Base-by-base conservation (phyloP, 2,888 invertebrate genomes). In the Drosophila pseudotakahashii region DNA sequence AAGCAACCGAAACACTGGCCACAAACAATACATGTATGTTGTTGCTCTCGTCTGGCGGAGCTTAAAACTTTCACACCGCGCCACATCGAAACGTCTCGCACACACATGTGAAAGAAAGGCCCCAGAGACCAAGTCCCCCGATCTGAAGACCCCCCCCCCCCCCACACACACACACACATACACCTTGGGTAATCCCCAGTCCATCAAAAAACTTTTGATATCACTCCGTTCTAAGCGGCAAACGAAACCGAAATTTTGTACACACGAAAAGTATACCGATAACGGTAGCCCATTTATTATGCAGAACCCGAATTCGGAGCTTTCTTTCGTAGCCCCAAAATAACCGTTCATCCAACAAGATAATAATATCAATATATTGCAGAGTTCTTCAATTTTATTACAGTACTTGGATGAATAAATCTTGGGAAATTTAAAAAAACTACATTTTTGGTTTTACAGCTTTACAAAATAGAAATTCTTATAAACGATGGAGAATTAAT, bases 1-100 rank as follows among this genome's bases (percentile, higher is more conserved):
- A 47, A 73, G 50, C 61, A 45, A 73, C 72, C 44, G 60, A 39
- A 58, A 59, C 52, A 69, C 60, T 55, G 55, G 55, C 30, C 39
- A 52, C 45, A 47, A 32, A 60, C 45, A 47, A 32, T 47, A 32
- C 10, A 11, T 6, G 37, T 10, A 45, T 57, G 54, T 63, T 61
- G 61, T 75, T 73, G 77, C 57, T 55, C 51, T 71, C 44, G 45
- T 47, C 64, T 54, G 60, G 34, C 61, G 55, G 41, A 53, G 73
- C 73, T 84, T 81, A 78, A 69, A 84, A 82, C 82, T 82, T 82
- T 84, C 81, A 79, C 81, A 76, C 71, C 57, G 66, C 75, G 70
- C 72, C 58, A 55, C 58, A 57, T 73, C 66, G 58, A 71, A 70
- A 59, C 16, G 42, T 61, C 69, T 67, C 55, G 55, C 60, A 53